Evolutionary conservation across 2,888 invertebrate species (phyloP).

Genomic region (Drosophila diplacantha): DNA sequence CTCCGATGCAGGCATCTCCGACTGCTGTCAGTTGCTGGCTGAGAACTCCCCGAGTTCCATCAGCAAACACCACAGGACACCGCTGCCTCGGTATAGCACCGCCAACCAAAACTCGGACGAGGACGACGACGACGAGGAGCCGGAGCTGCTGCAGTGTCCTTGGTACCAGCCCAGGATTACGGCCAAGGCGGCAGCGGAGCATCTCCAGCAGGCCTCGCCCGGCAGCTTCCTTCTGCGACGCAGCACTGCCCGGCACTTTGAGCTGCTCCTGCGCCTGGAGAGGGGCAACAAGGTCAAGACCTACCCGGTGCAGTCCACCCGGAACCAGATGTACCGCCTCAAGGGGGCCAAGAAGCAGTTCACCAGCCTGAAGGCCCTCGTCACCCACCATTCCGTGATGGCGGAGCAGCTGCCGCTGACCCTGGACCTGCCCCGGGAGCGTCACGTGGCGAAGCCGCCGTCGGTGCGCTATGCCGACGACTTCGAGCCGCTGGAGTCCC

Average conservation of each 20-base stretch:
- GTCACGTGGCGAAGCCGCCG: conserved; percentile 41
- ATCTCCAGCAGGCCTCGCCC: conserved; percentile 56
- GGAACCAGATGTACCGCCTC: conserved; percentile 66
- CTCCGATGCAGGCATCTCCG: conserved; percentile 71
- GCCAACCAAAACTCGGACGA: conserved; percentile 53
- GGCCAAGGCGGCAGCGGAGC: conserved; percentile 63
- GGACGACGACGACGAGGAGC: conserved; percentile 52
- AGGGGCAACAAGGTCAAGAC: conserved; percentile 61
- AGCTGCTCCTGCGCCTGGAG: conserved; percentile 67
- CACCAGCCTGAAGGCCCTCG: conserved; percentile 90
- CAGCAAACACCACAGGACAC: conserved; percentile 41
- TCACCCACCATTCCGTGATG: conserved; percentile 98
- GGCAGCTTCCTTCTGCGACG: conserved; percentile 72
- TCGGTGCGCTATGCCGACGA: conserved; percentile 82
- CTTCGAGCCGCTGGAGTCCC: conserved; percentile 85
- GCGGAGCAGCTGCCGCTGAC: conserved; percentile 96
- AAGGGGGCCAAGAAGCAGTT: conserved; percentile 98
- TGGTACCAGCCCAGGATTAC: conserved; percentile 74
- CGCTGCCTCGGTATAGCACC: conserved; percentile 43
- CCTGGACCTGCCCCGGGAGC: conserved; percentile 84
- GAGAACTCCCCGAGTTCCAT: conserved; percentile 44
- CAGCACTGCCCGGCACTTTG: conserved; percentile 62
- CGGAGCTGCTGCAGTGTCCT: conserved; percentile 57
- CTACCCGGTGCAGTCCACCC: conserved; percentile 60
- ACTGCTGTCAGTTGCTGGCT: conserved; percentile 71